A percentile compares a stretch with the other conserved stretches of the same genome.
phyloP scores from a whole-genome alignment of 1,140 invertebrate genomes.

The Drosophila dunni region DNA sequence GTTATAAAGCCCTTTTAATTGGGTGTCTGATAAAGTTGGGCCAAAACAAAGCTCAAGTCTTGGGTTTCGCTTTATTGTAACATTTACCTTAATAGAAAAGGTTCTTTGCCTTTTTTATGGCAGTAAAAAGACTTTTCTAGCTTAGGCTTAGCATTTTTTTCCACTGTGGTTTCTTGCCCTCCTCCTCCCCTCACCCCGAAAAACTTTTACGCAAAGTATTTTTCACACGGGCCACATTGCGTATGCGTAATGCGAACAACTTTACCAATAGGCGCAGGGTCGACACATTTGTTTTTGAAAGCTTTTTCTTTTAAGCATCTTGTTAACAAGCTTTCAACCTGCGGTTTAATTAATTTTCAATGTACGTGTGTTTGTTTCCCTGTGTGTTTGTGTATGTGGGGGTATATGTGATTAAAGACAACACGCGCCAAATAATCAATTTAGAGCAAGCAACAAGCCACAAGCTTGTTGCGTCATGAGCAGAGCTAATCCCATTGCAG shows the following conservation, averaged over 20 bases:
- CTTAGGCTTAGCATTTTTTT: slow-evolving; percentile 41
- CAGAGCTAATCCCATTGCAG: background rate
- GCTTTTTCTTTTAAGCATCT: slow-evolving; percentile 70
- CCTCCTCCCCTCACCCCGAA: too few relatives aligned
- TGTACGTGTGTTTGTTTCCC: slow-evolving; percentile 26
- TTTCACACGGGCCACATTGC: slow-evolving; percentile 72
- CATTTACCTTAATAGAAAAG: slow-evolving; percentile 76
- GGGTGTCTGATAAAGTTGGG: slow-evolving; percentile 79
- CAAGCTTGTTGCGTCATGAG: background rate
- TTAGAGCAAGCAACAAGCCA: background rate
- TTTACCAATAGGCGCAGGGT: slow-evolving; percentile 5
- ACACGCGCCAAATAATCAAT: background rate
- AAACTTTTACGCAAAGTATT: slow-evolving; percentile 73
- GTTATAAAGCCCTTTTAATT: slow-evolving; percentile 83
- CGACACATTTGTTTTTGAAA: slow-evolving; percentile 53
- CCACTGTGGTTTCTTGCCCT: slow-evolving; percentile 7
- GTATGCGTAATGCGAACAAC: slow-evolving; percentile 65
- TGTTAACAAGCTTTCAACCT: slow-evolving; percentile 74
- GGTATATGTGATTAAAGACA: background rate
- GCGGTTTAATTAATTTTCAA: slow-evolving; percentile 81
- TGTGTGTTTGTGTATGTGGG: background rate
- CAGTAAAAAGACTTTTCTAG: slow-evolving; percentile 3
- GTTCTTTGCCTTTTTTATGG: slow-evolving; percentile 54
- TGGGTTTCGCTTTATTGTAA: slow-evolving; percentile 19
- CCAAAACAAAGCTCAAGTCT: slow-evolving; percentile 57